A percentile compares a stretch with the other conserved stretches of the same genome.
Evolutionary conservation across 2,888 invertebrate genomes (phyloP).

Genomic region (Meganola albula): DNA sequence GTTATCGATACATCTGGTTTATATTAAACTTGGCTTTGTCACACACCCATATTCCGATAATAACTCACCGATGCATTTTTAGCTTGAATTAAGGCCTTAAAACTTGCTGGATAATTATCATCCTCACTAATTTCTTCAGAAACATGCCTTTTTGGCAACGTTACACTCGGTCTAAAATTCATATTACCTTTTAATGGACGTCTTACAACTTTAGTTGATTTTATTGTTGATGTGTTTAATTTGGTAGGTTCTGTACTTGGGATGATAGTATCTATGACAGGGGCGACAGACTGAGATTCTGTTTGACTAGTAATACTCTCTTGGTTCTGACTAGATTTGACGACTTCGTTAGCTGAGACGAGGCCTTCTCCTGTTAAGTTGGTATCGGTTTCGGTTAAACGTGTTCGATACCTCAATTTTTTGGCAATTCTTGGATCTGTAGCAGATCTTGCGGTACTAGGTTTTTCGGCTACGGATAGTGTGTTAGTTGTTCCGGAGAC

Average conservation of each 20-base stretch:
- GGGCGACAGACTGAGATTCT: slow-evolving; percentile 37
- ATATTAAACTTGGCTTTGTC: too few species aligned
- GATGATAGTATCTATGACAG: slow-evolving; percentile 39
- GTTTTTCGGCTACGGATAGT: slow-evolving; percentile 48
- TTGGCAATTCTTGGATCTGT: slow-evolving; percentile 49
- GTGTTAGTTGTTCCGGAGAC: slow-evolving; percentile 61
- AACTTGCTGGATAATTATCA: slow-evolving; percentile 82
- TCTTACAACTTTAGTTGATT: slow-evolving; percentile 49
- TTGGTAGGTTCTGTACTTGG: slow-evolving; percentile 46
- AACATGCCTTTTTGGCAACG: slow-evolving; percentile 34
- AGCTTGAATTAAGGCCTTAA: slow-evolving; percentile 80
- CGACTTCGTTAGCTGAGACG: slow-evolving; percentile 43
- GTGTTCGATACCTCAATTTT: slow-evolving; percentile 56
- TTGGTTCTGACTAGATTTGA: slow-evolving; percentile 60
- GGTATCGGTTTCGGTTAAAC: slow-evolving; percentile 55
- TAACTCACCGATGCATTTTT: slow-evolving; percentile 74
- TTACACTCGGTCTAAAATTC: slow-evolving; percentile 37
- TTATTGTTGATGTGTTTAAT: slow-evolving; percentile 42
- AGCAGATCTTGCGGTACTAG: slow-evolving; percentile 47
- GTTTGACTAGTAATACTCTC: slow-evolving; percentile 55
- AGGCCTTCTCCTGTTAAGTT: slow-evolving; percentile 63
- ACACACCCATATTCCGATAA: too few species aligned
- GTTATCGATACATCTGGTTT: too few species aligned
- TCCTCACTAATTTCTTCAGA: slow-evolving; percentile 78
- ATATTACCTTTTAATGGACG: slow-evolving; percentile 49